Evolutionary conservation across 1,140 invertebrate species (phyloP).

Genomic region (Vollenhovia emeryi): DNA sequence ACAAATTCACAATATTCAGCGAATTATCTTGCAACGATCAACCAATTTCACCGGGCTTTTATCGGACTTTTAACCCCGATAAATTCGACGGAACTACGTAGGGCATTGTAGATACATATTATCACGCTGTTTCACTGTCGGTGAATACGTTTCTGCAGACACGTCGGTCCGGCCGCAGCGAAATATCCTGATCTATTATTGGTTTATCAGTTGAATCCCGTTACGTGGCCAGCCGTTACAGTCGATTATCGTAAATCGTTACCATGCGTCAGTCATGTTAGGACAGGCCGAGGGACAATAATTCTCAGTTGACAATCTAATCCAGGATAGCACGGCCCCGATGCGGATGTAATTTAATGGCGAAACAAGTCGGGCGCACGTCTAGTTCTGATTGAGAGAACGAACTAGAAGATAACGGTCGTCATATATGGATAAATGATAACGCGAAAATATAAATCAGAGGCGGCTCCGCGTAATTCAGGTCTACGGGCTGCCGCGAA

Average conservation of each 20-base stretch:
- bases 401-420: slow-evolving; percentile 64
- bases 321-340: slow-evolving; percentile 65
- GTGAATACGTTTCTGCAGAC: slow-evolving; percentile 50
- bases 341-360: slow-evolving; percentile 76
- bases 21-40: slow-evolving; percentile 29
- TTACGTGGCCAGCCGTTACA: slow-evolving; percentile 64
- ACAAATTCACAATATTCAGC: not conserved
- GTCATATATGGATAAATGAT: slow-evolving; percentile 25
- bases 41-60: slow-evolving; percentile 29
- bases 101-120: slow-evolving; percentile 53
- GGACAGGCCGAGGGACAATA: slow-evolving; percentile 68
- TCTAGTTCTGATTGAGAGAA: slow-evolving; percentile 72
- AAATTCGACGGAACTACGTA: slow-evolving; percentile 42
- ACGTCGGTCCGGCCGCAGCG: slow-evolving; percentile 5
- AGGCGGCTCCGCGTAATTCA: not conserved
- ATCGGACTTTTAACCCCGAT: slow-evolving; percentile 34
- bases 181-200: slow-evolving; percentile 72
- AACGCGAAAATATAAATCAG: slow-evolving; percentile 48
- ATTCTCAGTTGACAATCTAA: slow-evolving; percentile 76
- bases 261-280: slow-evolving; percentile 74
- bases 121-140: slow-evolving; percentile 60
- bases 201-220: slow-evolving; percentile 69
- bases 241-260: slow-evolving; percentile 77
- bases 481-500: not conserved
- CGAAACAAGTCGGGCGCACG: slow-evolving; percentile 71